Base-by-base conservation (phyloP, 2,888 invertebrate species). In the Augochlorella aurata region DNA sequence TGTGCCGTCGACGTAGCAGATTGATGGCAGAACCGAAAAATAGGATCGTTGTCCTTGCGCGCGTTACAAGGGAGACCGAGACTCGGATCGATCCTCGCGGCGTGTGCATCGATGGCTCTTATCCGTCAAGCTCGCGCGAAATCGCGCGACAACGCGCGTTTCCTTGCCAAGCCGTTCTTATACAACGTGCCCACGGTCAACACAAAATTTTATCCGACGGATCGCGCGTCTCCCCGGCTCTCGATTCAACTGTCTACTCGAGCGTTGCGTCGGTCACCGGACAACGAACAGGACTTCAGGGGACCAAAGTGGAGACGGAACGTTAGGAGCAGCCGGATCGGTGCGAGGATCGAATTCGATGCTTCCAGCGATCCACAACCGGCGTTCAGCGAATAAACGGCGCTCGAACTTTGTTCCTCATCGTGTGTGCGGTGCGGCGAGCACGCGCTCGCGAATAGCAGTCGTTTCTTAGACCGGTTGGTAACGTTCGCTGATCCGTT, bases 151-250 rank as follows among this genome's bases (percentile, higher is more conserved):
- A 16, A 21, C 63, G n/a, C 47, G 18, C 71, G 47, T 29, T 61
- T 68, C n/a, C 7, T 52, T 67, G 38, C 66, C 58, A 45, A 65
- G 65, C 5, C 68, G 29, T 0, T 16, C 24, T 24, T 61, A 29
- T 61, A 78, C 52, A 52, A 49, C 47, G 69, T 77, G 52, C 66
- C 65, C 73, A 61, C 67, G 66, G 54, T 69, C 79, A 71, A 8
- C 82, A 85, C 77, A 75, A 82, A 85, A 77, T 80, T 84, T 82
- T 72, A 82, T 80, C 63, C 65, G 74, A 74, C 78, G 83, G 77
- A 81, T 82, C 88, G 80, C 83, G 85, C 85, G 87, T 84, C 73
- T 71, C 66, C 61, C 45, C 67, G 50, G 54, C 66, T 71, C n/a
- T 29, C 21, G 24, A 24, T 45, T 74, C 49, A 66, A 38, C 66